Base-by-base conservation (phyloP, 2,888 invertebrate species). In the Tigriopus californicus region DNA sequence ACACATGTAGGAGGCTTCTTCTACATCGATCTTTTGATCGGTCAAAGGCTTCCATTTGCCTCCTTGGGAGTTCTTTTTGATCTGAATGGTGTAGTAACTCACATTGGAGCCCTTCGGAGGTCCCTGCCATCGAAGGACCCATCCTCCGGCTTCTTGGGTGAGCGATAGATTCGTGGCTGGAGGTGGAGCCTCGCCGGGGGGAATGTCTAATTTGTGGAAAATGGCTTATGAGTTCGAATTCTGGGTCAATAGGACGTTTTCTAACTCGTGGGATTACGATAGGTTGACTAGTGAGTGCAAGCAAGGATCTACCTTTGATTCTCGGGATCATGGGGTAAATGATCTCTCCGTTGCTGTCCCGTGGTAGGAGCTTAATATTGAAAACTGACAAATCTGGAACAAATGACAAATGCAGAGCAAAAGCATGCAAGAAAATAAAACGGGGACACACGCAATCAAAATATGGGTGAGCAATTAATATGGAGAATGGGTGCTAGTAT, bases 1-100 rank as follows among this genome's bases (percentile, higher is more conserved):
- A 85, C 85, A 83, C 69, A 89, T 77, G 75, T 85, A 90, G 70
- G 83, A 84, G 66, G 86, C 87, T 73, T 87, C 87, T 73, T 88
- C 87, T 13, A 89, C 83, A 65, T 87, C 79, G 68, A 90, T 89
- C 47, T 62, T 72, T 83, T 83, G 88, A 66, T 86, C 82, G 73
- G 87, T 88, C 67, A 89, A 77, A 59, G 82, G 83, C 73, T 86
- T 88, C 86, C 87, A 89, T 67, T 82, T 81, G 64, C 58, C 53
- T 62, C 24, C 58, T 57, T 60, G 61, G 60, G 86, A 84, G 71
- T 89, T 89, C 54, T 86, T 86, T 70, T 84, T 82, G 75, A 88
- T 90, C 75, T 89, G 87, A 73, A 91, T 88, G 64, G 84, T 84
- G 74, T 90, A 91, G 75, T 85, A 85, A 73, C 85, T 83, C 65